Evolutionary conservation across 2,113 vertebrate species (phyloP).

Genomic region (Tinamus guttatus): DNA sequence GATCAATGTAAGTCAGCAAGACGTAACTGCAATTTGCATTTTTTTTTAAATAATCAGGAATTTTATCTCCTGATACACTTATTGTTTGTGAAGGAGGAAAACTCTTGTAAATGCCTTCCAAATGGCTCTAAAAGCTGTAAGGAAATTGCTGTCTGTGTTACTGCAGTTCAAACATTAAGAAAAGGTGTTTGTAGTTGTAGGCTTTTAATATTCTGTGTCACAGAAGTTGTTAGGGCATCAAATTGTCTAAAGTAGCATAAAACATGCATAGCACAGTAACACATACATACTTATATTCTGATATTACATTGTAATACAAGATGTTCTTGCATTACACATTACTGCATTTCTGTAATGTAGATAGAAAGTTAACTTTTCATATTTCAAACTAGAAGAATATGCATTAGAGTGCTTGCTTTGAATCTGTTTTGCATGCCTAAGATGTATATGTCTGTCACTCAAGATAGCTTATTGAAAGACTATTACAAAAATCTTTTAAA

Average conservation of each 20-base stretch:
- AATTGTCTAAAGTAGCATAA: background rate
- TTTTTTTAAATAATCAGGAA: conserved; percentile 13
- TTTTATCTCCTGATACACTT: background rate
- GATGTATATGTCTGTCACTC: background rate
- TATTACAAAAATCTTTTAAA: background rate
- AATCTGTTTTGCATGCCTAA: background rate
- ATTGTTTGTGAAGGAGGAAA: background rate
- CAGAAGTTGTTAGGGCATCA: background rate
- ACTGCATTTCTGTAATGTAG: background rate
- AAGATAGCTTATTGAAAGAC: background rate
- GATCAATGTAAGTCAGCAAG: conserved; percentile 28
- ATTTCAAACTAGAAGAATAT: background rate
- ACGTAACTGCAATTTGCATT: background rate
- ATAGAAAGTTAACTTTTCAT: background rate
- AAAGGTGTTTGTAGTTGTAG: background rate
- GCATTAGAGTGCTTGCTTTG: background rate
- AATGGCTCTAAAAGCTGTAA: background rate
- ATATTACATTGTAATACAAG: background rate
- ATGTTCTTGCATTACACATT: background rate
- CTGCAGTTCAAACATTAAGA: background rate
- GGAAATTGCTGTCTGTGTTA: background rate
- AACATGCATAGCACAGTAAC: too few relatives aligned
- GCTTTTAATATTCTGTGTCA: background rate
- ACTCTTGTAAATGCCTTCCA: background rate
- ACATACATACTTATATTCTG: background rate